Conservation (phyloP, 2,113 vertebrate species). For the Callipepla californica region DNA sequence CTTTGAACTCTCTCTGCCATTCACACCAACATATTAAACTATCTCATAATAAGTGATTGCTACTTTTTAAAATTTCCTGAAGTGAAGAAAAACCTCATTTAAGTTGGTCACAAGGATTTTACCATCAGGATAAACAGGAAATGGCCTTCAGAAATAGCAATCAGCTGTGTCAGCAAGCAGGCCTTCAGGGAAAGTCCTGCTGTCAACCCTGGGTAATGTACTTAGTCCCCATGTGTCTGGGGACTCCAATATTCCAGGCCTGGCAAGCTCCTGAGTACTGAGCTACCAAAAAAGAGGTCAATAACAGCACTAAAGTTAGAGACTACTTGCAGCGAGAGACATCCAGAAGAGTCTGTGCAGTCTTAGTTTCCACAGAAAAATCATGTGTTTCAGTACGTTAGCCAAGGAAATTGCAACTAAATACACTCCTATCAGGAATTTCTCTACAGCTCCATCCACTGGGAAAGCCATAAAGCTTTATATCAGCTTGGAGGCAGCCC, state of each 20-base stretch:
- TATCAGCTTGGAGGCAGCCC: background rate
- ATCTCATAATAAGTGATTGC: background rate
- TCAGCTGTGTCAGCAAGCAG: background rate
- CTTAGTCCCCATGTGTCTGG: background rate
- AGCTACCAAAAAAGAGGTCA: background rate
- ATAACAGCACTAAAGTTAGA: background rate
- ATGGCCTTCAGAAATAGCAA: constrained; percentile 22
- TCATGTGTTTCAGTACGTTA: background rate
- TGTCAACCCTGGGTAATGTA: background rate
- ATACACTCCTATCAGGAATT: background rate
- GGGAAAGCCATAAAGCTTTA: background rate
- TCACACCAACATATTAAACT: background rate
- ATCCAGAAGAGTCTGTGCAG: background rate
- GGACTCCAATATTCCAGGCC: background rate
- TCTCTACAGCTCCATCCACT: background rate
- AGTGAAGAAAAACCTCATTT: background rate
- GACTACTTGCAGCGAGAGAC: background rate
- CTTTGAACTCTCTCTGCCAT: background rate
- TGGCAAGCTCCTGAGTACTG: background rate
- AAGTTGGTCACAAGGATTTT: background rate
- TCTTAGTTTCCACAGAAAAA: background rate
- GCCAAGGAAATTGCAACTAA: background rate
- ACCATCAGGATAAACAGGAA: background rate
- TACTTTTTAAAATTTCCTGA: background rate
- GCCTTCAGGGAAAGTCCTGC: background rate